Evolutionary conservation across 2,888 invertebrate species (phyloP).

Genomic region (Phragmatobia fuliginosa): DNA sequence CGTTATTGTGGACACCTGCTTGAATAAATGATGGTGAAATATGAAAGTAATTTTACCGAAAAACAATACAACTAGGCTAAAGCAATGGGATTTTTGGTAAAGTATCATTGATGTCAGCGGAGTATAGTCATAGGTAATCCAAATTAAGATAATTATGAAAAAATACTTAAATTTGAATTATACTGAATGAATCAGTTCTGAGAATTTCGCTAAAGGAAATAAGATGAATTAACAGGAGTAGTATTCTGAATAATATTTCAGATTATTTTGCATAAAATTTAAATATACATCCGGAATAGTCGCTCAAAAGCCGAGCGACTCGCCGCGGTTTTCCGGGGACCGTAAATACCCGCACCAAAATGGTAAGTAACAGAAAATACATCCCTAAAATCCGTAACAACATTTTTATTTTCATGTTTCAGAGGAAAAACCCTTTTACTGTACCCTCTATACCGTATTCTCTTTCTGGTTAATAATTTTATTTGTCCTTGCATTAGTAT

Average conservation of each 20-base stretch:
- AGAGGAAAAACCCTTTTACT: not conserved
- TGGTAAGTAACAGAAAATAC: not conserved
- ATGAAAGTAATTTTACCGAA: not conserved
- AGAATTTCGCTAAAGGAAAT: not conserved
- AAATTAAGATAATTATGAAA: not conserved
- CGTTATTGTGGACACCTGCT: not conserved
- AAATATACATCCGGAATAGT: not conserved
- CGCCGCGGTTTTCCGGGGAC: not conserved
- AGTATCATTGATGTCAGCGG: not conserved
- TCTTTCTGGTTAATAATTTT: not conserved
- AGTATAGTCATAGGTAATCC: not conserved
- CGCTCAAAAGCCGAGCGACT: not conserved
- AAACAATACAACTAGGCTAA: not conserved
- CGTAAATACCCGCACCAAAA: not conserved
- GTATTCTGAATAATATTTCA: conserved; percentile 12
- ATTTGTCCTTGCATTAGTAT: too few species aligned
- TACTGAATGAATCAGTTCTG: not conserved
- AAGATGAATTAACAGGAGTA: conserved; percentile 5
- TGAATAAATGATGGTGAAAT: not conserved
- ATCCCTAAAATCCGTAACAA: not conserved
- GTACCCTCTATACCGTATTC: not conserved
- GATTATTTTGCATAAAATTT: conserved; percentile 8
- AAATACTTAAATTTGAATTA: not conserved
- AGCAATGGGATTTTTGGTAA: not conserved
- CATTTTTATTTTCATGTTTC: not conserved